phyloP scores from a whole-genome alignment of 2,888 invertebrate genomes.

The Timema podura region DNA sequence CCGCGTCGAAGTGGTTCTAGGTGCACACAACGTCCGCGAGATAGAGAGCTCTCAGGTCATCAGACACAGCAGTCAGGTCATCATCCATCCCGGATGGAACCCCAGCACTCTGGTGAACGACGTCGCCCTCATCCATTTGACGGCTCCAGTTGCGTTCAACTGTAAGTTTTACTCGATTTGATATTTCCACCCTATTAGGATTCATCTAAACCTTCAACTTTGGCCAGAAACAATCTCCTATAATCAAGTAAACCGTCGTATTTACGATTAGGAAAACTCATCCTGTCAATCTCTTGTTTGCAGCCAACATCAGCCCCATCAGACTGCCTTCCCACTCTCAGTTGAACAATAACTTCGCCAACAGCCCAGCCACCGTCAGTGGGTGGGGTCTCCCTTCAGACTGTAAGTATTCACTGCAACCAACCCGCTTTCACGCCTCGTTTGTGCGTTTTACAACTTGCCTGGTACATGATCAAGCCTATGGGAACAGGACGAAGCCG shows the following conservation, averaged over 20 bases:
- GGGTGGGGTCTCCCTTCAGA: slow-evolving; percentile 35
- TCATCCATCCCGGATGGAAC: slow-evolving; percentile 44
- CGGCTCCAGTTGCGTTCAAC: slow-evolving; percentile 41
- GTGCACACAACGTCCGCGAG: slow-evolving; percentile 32
- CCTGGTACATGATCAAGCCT: too few species aligned
- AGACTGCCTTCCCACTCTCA: slow-evolving; percentile 31
- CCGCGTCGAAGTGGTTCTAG: slow-evolving; percentile 31
- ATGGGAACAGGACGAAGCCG: too few species aligned
- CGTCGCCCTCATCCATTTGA: slow-evolving; percentile 47
- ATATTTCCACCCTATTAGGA: background rate
- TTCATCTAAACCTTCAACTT: too few species aligned
- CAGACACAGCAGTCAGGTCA: slow-evolving; percentile 36
- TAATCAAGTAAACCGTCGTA: too few species aligned
- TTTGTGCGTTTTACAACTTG: too few species aligned
- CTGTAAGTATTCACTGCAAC: slow-evolving; percentile 18
- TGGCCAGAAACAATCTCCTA: too few species aligned
- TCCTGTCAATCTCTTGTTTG: background rate
- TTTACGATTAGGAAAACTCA: too few species aligned
- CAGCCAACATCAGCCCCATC: slow-evolving; percentile 32
- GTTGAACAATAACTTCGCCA: slow-evolving; percentile 24
- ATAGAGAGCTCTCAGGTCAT: slow-evolving; percentile 39
- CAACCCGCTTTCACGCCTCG: background rate
- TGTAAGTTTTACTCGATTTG: slow-evolving; percentile 36
- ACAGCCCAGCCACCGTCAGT: slow-evolving; percentile 28
- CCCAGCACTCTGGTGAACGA: slow-evolving; percentile 42